Evolutionary conservation across 2,888 invertebrate genomes (phyloP).

Genomic region (Harpalus rubripes): DNA sequence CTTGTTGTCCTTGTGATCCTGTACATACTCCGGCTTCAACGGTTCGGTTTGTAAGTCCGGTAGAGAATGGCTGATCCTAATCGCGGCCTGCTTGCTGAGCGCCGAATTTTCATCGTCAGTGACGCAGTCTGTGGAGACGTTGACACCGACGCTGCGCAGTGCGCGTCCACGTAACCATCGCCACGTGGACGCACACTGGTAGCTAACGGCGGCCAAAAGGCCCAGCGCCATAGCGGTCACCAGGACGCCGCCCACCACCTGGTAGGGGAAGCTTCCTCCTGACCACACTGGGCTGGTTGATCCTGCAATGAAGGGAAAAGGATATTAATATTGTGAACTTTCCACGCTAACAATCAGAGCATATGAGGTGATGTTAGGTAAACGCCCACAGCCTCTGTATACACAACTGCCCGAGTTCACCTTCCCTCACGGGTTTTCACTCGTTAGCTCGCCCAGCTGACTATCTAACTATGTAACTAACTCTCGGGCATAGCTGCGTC

Average conservation of each 20-base stretch:
- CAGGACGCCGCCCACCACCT: conserved; percentile 80
- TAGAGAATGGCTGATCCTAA: conserved; percentile 87
- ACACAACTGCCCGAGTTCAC: too few relatives aligned
- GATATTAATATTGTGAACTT: too few relatives aligned
- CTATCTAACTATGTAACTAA: too few relatives aligned
- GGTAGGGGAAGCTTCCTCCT: conserved; percentile 74
- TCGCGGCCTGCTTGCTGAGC: conserved; percentile 83
- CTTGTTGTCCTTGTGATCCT: conserved; percentile 86
- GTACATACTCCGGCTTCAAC: conserved; percentile 84
- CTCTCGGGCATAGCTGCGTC: too few relatives aligned
- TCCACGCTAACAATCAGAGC: too few relatives aligned
- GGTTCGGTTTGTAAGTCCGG: conserved; percentile 87
- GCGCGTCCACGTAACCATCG: conserved; percentile 83
- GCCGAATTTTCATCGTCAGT: conserved; percentile 76
- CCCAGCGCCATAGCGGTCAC: conserved; percentile 84
- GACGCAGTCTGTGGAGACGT: conserved; percentile 72
- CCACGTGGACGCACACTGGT: conserved; percentile 87
- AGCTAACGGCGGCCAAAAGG: conserved; percentile 84
- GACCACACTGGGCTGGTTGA: conserved; percentile 30
- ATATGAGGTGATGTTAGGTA: too few relatives aligned
- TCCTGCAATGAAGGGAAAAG: conserved; percentile 18
- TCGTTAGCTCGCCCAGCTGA: too few relatives aligned
- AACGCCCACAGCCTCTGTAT: too few relatives aligned
- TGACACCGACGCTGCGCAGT: conserved; percentile 32
- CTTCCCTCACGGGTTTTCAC: too few relatives aligned